Evolutionary conservation across 2,797 vertebrate genomes (phyloP).

Genomic region (Poecilia gillii): DNA sequence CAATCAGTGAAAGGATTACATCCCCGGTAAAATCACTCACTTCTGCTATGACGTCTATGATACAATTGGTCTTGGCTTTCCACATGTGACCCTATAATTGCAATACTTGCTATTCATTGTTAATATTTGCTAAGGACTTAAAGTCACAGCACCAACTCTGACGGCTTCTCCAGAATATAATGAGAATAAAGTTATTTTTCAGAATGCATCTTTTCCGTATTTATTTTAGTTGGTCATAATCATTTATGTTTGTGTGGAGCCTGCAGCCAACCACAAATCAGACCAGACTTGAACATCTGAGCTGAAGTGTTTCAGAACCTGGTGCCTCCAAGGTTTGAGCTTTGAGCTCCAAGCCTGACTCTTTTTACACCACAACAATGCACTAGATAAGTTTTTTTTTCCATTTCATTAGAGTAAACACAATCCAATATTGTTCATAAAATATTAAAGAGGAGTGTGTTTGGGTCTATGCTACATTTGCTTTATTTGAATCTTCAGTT

Average conservation of each 20-base stretch:
- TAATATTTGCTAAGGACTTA: not conserved
- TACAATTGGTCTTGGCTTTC: not conserved
- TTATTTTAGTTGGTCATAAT: not conserved
- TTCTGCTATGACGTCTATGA: not conserved
- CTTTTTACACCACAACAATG: not conserved
- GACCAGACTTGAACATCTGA: conserved; percentile 52
- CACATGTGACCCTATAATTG: not conserved
- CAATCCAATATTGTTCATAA: conserved; percentile 16
- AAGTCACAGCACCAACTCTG: not conserved
- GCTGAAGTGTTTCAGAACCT: conserved; percentile 60
- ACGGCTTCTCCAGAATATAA: not conserved
- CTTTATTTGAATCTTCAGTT: conserved; percentile 19
- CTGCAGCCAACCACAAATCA: conserved; percentile 62
- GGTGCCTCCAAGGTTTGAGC: conserved; percentile 44
- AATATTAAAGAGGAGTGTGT: not conserved
- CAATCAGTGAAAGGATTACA: not conserved
- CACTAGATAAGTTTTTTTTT: conserved; percentile 12
- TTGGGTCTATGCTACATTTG: conserved; percentile 1
- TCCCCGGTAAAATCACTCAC: not conserved
- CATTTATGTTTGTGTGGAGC: conserved; percentile 16
- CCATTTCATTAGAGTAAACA: conserved; percentile 35
- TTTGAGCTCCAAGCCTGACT: conserved; percentile 10
- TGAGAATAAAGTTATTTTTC: not conserved
- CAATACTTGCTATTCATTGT: not conserved
- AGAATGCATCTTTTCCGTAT: not conserved